A percentile compares a stretch with the other conserved stretches of the same genome.
phyloP scores from a whole-genome alignment of 2,888 invertebrate genomes.

The Caenorhabditis panamensis region DNA sequence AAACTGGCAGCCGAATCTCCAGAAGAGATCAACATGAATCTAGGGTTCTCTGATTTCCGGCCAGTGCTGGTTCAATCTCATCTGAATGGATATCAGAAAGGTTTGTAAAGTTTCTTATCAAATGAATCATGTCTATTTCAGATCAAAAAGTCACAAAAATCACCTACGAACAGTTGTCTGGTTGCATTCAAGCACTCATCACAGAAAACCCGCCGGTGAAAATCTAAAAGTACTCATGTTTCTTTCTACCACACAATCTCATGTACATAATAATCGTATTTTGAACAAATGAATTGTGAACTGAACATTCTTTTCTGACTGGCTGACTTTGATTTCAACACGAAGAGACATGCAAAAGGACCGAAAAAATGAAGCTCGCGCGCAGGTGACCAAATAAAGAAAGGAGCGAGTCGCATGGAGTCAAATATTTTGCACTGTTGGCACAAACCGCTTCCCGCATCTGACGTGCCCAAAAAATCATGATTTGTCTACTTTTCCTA shows the following conservation, averaged over 20 bases:
- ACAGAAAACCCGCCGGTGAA: slow-evolving; percentile 38
- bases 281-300: slow-evolving; percentile 7
- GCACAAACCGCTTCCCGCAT: slow-evolving; percentile 41
- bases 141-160: slow-evolving; percentile 66
- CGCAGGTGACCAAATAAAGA: slow-evolving; percentile 41
- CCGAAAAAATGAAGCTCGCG: slow-evolving; percentile 1
- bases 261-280: slow-evolving; percentile 19
- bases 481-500: slow-evolving; percentile 39
- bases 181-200: slow-evolving; percentile 53
- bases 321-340: slow-evolving; percentile 15
- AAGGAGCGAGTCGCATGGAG: not conserved
- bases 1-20: slow-evolving; percentile 65
- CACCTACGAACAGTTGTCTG: slow-evolving; percentile 67
- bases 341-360: slow-evolving; percentile 14
- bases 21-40: slow-evolving; percentile 69
- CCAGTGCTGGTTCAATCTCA: slow-evolving; percentile 68
- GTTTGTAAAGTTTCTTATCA: not conserved
- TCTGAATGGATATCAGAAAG: slow-evolving; percentile 54
- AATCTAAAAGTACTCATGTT: too few relatives aligned
- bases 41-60: slow-evolving; percentile 73
- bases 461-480: slow-evolving; percentile 32
- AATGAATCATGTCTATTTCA: slow-evolving; percentile 30
- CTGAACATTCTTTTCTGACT: too few relatives aligned
- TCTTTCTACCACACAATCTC: not conserved
- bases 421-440: slow-evolving; percentile 41